Evolutionary conservation across 2,113 vertebrate genomes (phyloP).

Genomic region (Dipodomys stephensi): DNA sequence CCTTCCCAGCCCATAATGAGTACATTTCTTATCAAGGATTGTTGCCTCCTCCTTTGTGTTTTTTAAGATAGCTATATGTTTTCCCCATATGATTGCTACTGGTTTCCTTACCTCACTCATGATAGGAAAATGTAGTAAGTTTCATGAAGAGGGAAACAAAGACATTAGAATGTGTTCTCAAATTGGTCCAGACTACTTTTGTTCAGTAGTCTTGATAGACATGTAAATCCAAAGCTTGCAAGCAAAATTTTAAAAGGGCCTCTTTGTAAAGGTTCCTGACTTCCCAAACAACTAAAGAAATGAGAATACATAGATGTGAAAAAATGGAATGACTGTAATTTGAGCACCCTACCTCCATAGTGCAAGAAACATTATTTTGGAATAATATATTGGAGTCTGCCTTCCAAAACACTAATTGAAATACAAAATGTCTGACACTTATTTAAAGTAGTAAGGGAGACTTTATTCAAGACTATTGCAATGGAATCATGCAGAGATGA

Average conservation of each 20-base stretch:
- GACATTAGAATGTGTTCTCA: neutral
- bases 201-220: neutral
- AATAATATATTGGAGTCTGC: neutral
- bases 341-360: neutral
- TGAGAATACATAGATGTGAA: neutral
- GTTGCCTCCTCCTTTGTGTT: neutral
- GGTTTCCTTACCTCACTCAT: neutral
- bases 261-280: conserved; percentile 7
- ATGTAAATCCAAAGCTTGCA: conserved; percentile 31
- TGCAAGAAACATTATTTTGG: neutral
- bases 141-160: conserved; percentile 33
- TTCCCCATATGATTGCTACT: neutral
- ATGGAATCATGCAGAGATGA: neutral
- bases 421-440: neutral
- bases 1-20: no score
- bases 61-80: neutral
- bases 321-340: neutral
- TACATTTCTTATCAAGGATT: no score
- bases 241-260: conserved; percentile 27
- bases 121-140: neutral
- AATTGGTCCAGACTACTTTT: neutral
- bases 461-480: neutral
- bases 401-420: neutral
- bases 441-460: neutral
- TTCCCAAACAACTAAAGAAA: neutral